Evolutionary conservation across 2,797 vertebrate species (phyloP), one percentile per base, ranked within the genome.

Genomic region (Urosaurus nigricauda): DNA sequence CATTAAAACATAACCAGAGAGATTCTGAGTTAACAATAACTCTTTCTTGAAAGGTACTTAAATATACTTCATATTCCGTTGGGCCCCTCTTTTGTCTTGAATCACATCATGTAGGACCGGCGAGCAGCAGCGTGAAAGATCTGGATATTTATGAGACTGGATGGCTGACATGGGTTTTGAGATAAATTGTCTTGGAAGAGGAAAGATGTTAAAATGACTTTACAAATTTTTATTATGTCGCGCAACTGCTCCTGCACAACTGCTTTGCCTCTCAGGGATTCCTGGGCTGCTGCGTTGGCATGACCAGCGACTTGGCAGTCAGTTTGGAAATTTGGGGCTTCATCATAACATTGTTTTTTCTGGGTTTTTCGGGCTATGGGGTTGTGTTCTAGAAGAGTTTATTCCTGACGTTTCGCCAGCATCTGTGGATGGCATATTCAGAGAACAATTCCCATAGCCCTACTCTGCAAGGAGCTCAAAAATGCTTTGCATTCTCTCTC

Each of bases 1-100:
- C 65, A 88, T 84, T 88, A 79, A 71, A 79, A 79, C 21, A 79
- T 78, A 84, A 88, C 60, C 17, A 35, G 87, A 84, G 78, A 79
- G 75, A 79, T 79, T 84, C 24, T 84, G 74, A 79, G 53, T 79
- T 79, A 79, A 79, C 51, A 60, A 40, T 84, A 56, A 71, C 75
- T 84, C 82, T 88, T 84, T 71, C 47, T 79, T 51, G 53, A 60
- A 35, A 79, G 65, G 24, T 56, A 58, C 53, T 84, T 56, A 53
- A 71, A 32, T 70, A 88, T 53, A 40, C 70, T 84, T 70, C 63
- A 71, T 58, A 63, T 75, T 47, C 63, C 35, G 32, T n/a, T 11
- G 17, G 19, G 60, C 29, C 17, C 4, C n/a, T 79, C 43, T 43
- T 43, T n/a, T 53, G 40, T 56, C 68, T 47, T 43, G 60, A 71